These are phyloP conservation scores for Gavialis gangeticus DNA, from an alignment of 2,113 vertebrate genomes.

Conservation along the genomic window DNA sequence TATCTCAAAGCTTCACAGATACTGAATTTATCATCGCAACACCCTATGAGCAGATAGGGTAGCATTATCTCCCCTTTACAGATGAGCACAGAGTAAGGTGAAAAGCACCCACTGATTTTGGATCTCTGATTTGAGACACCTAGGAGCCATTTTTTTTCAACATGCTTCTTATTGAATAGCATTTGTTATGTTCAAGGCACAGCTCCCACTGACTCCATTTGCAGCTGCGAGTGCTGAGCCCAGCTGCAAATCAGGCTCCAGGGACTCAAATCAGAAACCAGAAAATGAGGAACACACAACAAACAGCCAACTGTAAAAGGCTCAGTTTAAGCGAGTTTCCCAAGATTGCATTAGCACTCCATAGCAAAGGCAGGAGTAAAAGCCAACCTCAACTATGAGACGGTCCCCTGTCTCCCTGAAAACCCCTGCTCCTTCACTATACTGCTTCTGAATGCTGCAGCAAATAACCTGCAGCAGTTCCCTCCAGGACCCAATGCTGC, in stretches of 20 bases:
- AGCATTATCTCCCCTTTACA: not conserved
- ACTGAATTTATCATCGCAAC: not conserved
- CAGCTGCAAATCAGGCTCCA: not conserved
- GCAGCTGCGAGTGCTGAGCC: not conserved
- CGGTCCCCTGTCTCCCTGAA: not conserved
- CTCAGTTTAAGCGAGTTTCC: not conserved
- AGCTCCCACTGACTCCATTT: not conserved
- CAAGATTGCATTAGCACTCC: not conserved
- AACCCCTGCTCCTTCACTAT: not conserved
- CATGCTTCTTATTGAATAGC: not conserved
- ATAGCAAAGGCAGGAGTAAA: not conserved
- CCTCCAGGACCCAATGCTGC: not conserved
- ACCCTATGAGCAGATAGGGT: not conserved
- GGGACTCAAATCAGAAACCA: not conserved
- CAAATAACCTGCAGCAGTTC: not conserved
- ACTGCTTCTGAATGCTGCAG: not conserved
- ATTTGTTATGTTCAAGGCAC: not conserved
- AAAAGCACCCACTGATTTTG: not conserved
- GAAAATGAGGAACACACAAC: not conserved
- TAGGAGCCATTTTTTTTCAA: not conserved
- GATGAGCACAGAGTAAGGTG: not conserved
- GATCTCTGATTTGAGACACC: not conserved
- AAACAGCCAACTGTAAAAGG: not conserved
- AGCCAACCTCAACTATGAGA: not conserved
- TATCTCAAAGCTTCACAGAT: not conserved